Evolutionary conservation across 2,113 vertebrate species (phyloP).

Genomic region (Oreochromis niloticus): DNA sequence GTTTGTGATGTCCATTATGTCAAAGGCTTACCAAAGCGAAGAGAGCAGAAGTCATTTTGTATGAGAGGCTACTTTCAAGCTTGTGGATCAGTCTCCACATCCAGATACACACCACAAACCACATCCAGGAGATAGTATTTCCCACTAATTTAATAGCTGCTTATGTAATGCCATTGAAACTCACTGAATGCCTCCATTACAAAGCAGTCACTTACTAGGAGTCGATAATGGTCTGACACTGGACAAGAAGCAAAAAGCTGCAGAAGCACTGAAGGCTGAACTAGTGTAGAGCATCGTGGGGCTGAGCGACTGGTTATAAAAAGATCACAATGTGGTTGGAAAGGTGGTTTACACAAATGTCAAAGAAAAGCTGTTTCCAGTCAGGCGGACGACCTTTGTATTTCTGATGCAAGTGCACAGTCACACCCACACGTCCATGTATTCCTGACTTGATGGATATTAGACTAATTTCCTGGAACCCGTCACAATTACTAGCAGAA

Average conservation of each 20-base stretch:
- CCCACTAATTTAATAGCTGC: constrained; percentile 35
- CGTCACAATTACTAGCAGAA: background rate
- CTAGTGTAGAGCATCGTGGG: background rate
- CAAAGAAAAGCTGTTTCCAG: background rate
- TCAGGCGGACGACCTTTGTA: background rate
- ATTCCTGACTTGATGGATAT: background rate
- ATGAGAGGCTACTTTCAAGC: background rate
- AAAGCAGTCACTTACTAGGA: constrained; percentile 16
- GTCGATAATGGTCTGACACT: constrained; percentile 1
- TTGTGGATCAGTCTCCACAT: background rate
- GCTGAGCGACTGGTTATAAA: background rate
- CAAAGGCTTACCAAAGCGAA: background rate
- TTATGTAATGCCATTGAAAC: background rate
- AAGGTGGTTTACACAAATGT: background rate
- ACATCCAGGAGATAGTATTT: constrained; percentile 33
- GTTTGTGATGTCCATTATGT: background rate
- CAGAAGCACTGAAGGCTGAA: background rate
- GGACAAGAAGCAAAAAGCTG: background rate
- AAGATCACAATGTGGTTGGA: background rate
- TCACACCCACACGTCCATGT: background rate
- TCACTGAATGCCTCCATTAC: constrained; percentile 27
- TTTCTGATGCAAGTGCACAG: background rate
- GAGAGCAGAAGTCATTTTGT: background rate
- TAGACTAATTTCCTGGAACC: background rate
- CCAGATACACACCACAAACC: constrained; percentile 6